Evolutionary conservation across 2,888 invertebrate species (phyloP).

Genomic region (Brachynemurus nebulosus): DNA sequence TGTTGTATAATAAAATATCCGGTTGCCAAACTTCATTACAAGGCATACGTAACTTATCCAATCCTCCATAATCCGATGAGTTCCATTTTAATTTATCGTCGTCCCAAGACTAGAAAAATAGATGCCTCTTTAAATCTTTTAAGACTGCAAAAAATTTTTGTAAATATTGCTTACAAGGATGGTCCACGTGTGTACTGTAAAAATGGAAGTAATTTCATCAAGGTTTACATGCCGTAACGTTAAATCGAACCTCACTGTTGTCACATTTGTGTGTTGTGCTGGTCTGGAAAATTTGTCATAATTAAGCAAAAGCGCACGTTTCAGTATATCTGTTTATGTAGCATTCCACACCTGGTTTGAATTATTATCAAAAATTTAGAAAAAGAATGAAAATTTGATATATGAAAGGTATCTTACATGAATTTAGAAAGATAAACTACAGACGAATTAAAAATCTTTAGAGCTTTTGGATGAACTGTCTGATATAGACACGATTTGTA

Average conservation of each 20-base stretch:
- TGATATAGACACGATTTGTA: too few relatives aligned
- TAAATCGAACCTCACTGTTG: conserved; percentile 39
- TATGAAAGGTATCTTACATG: too few relatives aligned
- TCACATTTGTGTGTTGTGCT: conserved; percentile 35
- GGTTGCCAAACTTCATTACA: conserved; percentile 69
- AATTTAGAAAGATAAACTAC: too few relatives aligned
- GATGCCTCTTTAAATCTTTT: too few relatives aligned
- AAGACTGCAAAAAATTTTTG: background rate
- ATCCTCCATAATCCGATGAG: conserved; percentile 45
- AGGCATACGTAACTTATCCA: conserved; percentile 43
- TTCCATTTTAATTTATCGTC: conserved; percentile 67
- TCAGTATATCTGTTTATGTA: conserved; percentile 39
- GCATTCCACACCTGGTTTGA: conserved; percentile 37
- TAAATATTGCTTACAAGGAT: conserved; percentile 37
- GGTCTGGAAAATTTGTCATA: conserved; percentile 42
- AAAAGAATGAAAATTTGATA: too few relatives aligned
- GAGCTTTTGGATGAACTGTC: too few relatives aligned
- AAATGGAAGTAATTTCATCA: conserved; percentile 45
- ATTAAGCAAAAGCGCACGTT: conserved; percentile 39
- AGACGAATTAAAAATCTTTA: too few relatives aligned
- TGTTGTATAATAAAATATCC: conserved; percentile 58
- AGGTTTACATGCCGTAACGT: conserved; percentile 49
- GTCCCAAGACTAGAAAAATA: conserved; percentile 50
- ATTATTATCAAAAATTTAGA: conserved; percentile 3
- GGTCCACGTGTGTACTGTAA: conserved; percentile 45